A percentile compares a stretch with the other conserved stretches of the same genome.
Evolutionary conservation across 2,113 vertebrate genomes (phyloP).

Genomic region (Etia nguti): DNA sequence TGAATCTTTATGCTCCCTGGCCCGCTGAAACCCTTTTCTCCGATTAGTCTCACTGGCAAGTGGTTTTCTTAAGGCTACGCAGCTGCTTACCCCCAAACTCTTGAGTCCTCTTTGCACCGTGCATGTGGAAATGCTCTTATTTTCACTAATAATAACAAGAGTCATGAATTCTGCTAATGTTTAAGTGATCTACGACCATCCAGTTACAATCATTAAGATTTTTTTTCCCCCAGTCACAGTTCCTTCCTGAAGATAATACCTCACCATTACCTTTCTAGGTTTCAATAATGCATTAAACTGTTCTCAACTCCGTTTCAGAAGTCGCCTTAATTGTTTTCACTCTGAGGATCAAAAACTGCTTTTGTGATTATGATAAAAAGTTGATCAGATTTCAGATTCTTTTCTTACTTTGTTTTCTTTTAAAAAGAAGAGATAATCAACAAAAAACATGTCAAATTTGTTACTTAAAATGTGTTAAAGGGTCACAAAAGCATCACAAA

Average conservation of each 20-base stretch:
- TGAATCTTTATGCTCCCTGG: background rate
- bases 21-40: background rate
- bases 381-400: background rate
- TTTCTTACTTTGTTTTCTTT: background rate
- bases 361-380: background rate
- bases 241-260: background rate
- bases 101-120: background rate
- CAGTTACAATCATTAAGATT: background rate
- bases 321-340: background rate
- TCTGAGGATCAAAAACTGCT: background rate
- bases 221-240: background rate
- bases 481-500: background rate
- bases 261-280: background rate
- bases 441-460: background rate
- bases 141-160: background rate
- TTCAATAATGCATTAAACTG: background rate
- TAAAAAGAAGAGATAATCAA: background rate
- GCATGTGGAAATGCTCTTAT: background rate
- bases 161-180: background rate
- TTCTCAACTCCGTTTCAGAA: background rate
- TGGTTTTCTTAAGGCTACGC: background rate
- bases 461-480: background rate
- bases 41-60: fast-evolving
- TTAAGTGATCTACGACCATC: background rate
- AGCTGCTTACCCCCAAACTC: background rate